phyloP scores from a whole-genome alignment of 2,113 vertebrate genomes.

The Poecile atricapillus region DNA sequence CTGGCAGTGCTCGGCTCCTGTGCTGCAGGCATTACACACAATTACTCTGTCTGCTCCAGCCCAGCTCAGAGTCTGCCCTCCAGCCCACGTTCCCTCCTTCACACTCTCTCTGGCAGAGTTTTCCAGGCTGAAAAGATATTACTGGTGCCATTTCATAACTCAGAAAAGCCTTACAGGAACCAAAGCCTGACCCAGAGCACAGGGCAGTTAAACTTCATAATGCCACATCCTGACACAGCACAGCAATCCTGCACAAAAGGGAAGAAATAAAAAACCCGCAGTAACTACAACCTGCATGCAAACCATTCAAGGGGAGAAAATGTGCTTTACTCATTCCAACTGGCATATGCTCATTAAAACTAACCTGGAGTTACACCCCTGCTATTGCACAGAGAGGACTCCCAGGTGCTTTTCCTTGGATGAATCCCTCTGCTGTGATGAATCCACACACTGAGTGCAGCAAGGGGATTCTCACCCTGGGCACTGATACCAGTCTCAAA shows the following conservation, averaged over 20 bases:
- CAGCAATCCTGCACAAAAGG: not conserved
- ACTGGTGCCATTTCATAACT: not conserved
- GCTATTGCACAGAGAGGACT: too few relatives aligned
- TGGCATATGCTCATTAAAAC: not conserved
- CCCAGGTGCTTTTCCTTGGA: not conserved
- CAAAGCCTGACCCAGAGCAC: not conserved
- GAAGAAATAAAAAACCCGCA: not conserved
- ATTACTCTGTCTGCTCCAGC: fast-evolving
- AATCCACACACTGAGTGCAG: not conserved
- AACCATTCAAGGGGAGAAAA: not conserved
- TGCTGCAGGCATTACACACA: not conserved
- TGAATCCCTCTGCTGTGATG: not conserved
- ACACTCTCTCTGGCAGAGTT: not conserved
- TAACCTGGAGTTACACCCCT: not conserved
- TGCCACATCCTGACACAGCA: not conserved
- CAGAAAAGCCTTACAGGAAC: not conserved
- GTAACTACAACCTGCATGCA: not conserved
- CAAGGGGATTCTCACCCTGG: not conserved
- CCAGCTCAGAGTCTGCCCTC: not conserved
- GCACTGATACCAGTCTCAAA: fast-evolving
- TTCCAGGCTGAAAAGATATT: not conserved
- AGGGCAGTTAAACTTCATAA: not conserved
- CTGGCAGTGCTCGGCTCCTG: not conserved
- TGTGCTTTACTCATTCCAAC: not conserved
- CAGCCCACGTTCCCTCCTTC: not conserved